Percentiles rank a stretch among this genome's conserved stretches.
Conservation (phyloP, 2,113 vertebrate species). For the Triplophysa dalaica region DNA sequence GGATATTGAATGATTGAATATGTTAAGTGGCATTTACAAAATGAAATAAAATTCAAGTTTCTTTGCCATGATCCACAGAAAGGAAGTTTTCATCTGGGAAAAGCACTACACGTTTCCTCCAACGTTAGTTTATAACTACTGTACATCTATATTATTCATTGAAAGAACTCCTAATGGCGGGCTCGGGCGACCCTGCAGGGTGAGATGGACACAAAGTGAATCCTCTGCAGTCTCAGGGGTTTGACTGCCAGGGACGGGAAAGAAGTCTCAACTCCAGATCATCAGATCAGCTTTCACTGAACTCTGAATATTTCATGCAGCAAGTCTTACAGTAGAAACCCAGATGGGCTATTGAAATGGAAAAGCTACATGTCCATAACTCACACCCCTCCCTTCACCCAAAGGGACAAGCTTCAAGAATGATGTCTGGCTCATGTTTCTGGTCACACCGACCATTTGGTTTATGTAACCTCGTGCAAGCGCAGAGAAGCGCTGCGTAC, state of each 20-base stretch:
- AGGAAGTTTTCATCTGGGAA: no score
- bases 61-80: no score
- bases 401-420: slow-evolving; percentile 62
- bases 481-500: slow-evolving; percentile 56
- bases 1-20: no score
- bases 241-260: slow-evolving; percentile 80
- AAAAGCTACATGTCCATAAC: slow-evolving; percentile 58
- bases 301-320: slow-evolving; percentile 79
- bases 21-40: no score
- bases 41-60: neutral
- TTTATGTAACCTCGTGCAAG: slow-evolving; percentile 59
- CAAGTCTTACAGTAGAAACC: slow-evolving; percentile 64
- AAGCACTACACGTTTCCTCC: no score
- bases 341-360: slow-evolving; percentile 64
- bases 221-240: slow-evolving; percentile 75
- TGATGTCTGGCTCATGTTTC: slow-evolving; percentile 75
- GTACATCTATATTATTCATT: no score
- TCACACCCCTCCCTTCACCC: slow-evolving; percentile 56
- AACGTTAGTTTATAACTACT: no score
- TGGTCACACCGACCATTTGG: slow-evolving; percentile 68
- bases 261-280: slow-evolving; percentile 79
- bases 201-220: slow-evolving; percentile 46
- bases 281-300: slow-evolving; percentile 86
- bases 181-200: neutral
- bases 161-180: neutral